These are phyloP conservation scores for Choristoneura rosaceana DNA, from an alignment of 2,888 invertebrate genomes.

Conservation along the genomic window DNA sequence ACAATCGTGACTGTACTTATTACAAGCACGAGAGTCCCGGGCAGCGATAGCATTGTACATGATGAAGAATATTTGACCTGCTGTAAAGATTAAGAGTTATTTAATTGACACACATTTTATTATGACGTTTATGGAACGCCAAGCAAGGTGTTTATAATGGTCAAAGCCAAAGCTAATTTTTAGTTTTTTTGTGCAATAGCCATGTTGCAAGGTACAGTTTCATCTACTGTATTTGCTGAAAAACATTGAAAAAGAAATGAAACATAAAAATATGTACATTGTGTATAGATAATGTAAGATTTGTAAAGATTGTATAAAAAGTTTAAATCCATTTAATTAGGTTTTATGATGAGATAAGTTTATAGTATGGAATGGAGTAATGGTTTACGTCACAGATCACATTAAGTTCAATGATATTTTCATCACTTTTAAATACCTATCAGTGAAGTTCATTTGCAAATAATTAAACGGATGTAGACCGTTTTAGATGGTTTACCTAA, in stretches of 20 bases:
- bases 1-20: neutral
- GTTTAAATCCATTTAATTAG: constrained; percentile 62
- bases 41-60: constrained; percentile 57
- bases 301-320: constrained; percentile 73
- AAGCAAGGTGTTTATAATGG: constrained; percentile 71
- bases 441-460: constrained; percentile 5
- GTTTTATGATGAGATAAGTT: constrained; percentile 55
- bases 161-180: constrained; percentile 83
- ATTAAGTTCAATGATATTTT: constrained; percentile 24
- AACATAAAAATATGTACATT: constrained; percentile 78
- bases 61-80: constrained; percentile 49
- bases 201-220: constrained; percentile 82
- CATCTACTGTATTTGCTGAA: constrained; percentile 68
- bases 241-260: constrained; percentile 63
- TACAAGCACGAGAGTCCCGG: neutral
- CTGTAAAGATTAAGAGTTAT: constrained; percentile 42
- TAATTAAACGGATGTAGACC: neutral
- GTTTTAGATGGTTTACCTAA: constrained; percentile 10
- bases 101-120: constrained; percentile 45
- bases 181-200: constrained; percentile 83
- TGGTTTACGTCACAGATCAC: constrained; percentile 64
- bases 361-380: constrained; percentile 56
- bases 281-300: constrained; percentile 74
- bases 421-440: constrained; percentile 49
- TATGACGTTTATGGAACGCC: constrained; percentile 54